Percentiles rank a stretch among this genome's conserved stretches.
These are phyloP conservation scores for Ceratothoa steindachneri DNA, from an alignment of 2,888 invertebrate genomes.

Conservation along the genomic window DNA sequence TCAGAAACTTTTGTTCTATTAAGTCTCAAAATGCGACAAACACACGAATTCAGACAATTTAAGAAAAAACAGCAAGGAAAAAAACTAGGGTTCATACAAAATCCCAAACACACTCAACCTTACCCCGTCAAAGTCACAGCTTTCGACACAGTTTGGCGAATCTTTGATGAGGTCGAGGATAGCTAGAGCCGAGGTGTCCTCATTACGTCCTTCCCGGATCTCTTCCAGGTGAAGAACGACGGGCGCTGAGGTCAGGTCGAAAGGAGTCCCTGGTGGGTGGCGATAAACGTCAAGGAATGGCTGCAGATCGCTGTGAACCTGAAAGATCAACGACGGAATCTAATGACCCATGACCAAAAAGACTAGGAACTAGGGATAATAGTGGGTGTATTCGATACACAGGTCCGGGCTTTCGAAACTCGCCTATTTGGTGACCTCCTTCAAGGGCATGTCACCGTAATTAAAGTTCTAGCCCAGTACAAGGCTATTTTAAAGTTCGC, in stretches of 20 bases:
- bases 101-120: no score
- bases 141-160: slow-evolving; percentile 45
- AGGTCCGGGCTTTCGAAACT: background rate
- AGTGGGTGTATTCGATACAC: background rate
- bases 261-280: slow-evolving; percentile 55
- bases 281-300: slow-evolving; percentile 51
- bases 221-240: slow-evolving; percentile 74
- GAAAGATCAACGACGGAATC: slow-evolving; percentile 26
- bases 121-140: slow-evolving; percentile 48
- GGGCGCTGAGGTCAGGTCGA: slow-evolving; percentile 75
- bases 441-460: no score
- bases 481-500: no score
- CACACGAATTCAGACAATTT: no score
- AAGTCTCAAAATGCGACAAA: no score
- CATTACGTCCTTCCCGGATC: slow-evolving; percentile 57
- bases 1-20: no score
- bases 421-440: background rate
- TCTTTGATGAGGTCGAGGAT: slow-evolving; percentile 44
- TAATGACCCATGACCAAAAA: no score
- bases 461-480: no score
- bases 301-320: slow-evolving; percentile 53
- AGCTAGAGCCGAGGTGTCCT: background rate
- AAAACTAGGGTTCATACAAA: no score
- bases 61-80: no score
- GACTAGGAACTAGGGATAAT: slow-evolving; percentile 1